Evolutionary conservation across 2,888 invertebrate species (phyloP), one percentile per base, ranked within the genome.

Genomic region (Hololepta plana): DNA sequence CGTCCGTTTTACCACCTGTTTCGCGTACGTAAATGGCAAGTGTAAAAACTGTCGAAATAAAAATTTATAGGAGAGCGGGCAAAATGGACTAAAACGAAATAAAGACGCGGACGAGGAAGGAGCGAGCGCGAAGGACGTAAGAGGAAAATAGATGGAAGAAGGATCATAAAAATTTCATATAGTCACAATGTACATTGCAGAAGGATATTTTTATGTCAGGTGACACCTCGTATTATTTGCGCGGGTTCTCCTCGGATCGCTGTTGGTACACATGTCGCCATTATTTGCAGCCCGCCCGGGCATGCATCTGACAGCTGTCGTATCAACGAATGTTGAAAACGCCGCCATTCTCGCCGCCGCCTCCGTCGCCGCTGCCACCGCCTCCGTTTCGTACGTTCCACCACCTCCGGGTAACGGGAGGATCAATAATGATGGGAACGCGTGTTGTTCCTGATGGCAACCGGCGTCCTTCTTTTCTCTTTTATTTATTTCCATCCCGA

Each of bases 271-370:
- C 44, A 45, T 53, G 53, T 52, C 53, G 51, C 49, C 50, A 48
- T 53, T 53, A 53, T 54, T 53, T 47, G 51, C 51, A 49, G 48
- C 46, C 42, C 47, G 42, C 41, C 44, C 42, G 41, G 45, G 45
- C 44, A 39, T 51, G 51, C 47, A 47, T 42, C 47, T 54, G 54
- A 53, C 54, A 54, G 52, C 54, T 54, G 54, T 53, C 53, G 49
- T 49, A 49, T 52, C 49, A 45, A 44, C 45, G 46, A 48, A 45
- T 44, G 45, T 38, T 45, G 44, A 44, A 49, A 51, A 47, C 45
- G 46, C 46, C 45, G 42, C 48, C 46, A 46, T 46, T 45, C 41
- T 40, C 44, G 34, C 43, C 41, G 40, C 41, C 43, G 34, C 36
- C 39, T 39, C 35, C 32, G n/a, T n/a, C n/a, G n/a, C n/a, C n/a